phyloP scores from a whole-genome alignment of 2,888 invertebrate genomes.

The Spilarctia lutea region DNA sequence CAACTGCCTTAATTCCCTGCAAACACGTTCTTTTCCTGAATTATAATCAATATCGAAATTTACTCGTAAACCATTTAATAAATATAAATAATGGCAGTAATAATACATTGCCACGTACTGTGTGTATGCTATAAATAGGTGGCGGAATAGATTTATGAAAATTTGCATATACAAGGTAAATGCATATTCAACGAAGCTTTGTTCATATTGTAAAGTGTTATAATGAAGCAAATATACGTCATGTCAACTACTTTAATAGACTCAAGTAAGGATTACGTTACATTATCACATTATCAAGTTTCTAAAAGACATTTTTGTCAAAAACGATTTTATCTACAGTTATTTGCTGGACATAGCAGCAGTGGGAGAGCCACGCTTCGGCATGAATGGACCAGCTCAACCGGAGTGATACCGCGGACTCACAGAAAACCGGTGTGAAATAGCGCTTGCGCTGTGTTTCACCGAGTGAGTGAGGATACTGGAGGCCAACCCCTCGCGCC shows the following conservation, averaged over 20 bases:
- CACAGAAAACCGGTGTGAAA: too few relatives aligned
- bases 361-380: too few relatives aligned
- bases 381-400: too few relatives aligned
- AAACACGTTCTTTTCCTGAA: background rate
- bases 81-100: background rate
- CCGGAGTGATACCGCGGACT: too few relatives aligned
- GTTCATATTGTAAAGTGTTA: conserved; percentile 21
- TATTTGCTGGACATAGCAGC: too few relatives aligned
- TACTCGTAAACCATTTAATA: background rate
- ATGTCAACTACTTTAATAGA: conserved; percentile 21
- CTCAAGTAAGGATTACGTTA: conserved; percentile 9
- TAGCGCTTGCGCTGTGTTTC: too few relatives aligned
- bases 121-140: background rate
- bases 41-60: background rate
- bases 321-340: background rate
- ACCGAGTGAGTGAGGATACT: too few relatives aligned
- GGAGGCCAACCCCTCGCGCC: too few relatives aligned
- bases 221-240: conserved; percentile 28
- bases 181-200: conserved; percentile 24
- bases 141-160: background rate
- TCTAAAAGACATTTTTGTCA: background rate
- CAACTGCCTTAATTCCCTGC: background rate
- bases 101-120: background rate
- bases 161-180: conserved; percentile 15
- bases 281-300: background rate